Conservation (phyloP, 2,888 invertebrate genomes). For the Leptarthrus brevirostris region DNA sequence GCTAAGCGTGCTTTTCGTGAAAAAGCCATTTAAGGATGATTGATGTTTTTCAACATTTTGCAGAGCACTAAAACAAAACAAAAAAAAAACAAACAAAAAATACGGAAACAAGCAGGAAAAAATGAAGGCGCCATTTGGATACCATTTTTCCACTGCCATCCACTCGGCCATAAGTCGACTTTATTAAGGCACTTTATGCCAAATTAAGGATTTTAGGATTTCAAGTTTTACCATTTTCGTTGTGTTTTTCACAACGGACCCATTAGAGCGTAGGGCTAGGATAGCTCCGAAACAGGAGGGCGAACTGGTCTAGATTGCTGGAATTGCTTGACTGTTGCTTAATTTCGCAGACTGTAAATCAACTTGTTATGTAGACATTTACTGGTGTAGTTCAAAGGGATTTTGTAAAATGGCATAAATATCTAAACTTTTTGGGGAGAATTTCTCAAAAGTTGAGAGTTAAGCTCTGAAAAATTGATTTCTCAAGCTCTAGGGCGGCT, state of each 20-base stretch:
- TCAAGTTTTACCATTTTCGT: slow-evolving; percentile 44
- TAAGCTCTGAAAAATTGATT: slow-evolving; percentile 41
- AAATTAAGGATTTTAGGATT: slow-evolving; percentile 56
- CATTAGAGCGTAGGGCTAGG: slow-evolving; percentile 5
- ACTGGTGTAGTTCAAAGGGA: slow-evolving; percentile 42
- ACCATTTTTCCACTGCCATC: slow-evolving; percentile 37
- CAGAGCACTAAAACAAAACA: slow-evolving; percentile 13
- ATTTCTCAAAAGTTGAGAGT: slow-evolving; percentile 33
- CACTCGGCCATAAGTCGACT: slow-evolving; percentile 54
- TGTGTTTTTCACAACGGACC: slow-evolving; percentile 37
- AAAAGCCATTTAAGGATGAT: slow-evolving; percentile 58
- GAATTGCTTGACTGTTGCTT: slow-evolving; percentile 50
- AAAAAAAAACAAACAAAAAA: background rate
- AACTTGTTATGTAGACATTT: slow-evolving; percentile 54
- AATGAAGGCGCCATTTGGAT: slow-evolving; percentile 48
- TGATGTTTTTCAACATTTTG: slow-evolving; percentile 55
- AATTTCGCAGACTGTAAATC: slow-evolving; percentile 56
- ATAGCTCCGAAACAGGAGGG: background rate
- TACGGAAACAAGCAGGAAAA: too few relatives aligned
- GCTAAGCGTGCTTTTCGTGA: slow-evolving; percentile 54
- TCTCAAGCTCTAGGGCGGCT: slow-evolving; percentile 2
- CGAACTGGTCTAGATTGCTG: slow-evolving; percentile 40
- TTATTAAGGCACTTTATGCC: slow-evolving; percentile 56
- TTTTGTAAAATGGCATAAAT: slow-evolving; percentile 45
- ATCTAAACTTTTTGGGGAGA: slow-evolving; percentile 11